Evolutionary conservation across 1,140 invertebrate species (phyloP), one percentile per base, ranked within the genome.

Genomic region (Drosophila prosaltans): DNA sequence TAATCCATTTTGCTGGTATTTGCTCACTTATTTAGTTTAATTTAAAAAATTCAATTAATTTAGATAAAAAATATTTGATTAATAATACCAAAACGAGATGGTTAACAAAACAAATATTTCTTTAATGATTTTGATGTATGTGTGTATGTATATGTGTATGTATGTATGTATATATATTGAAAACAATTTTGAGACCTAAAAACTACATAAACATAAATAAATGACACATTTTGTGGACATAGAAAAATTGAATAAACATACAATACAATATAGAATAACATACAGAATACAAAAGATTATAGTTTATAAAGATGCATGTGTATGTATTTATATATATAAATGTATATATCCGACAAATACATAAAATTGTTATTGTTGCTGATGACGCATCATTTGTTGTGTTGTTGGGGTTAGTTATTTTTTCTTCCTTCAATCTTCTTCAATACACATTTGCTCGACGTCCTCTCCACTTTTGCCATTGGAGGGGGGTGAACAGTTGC

Each of bases 151-250:
- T 65, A 7, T 48, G 64, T 60, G 64, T 75, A 57, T 68, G 32
- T 61, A 69, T 78, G 67, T 73, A 54, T 63, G 61, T 68, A 57
- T 60, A 57, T 60, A 70, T 74, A 67, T 64, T 78, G 69, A 60
- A 72, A 66, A 69, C 70, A 65, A 80, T 80, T 67, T 72, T 57
- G 30, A 55, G 59, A 63, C 57, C 26, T 8, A 88, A 74, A 70
- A 36, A 82, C 84, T 86, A 86, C 54, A 73, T 88, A 86, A 86
- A 88, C 72, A 88, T 88, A 86, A 86, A 82, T 86, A 86, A 88
- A 88, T 88, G 83, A 88, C 83, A 88, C 83, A 83, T 83, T 83
- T 80, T 78, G 81, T 89, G 83, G 83, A 88, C 84, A 89, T 88
- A 88, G 84, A 88, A 75, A 89, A 77, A 76, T 88, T 71, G 83